Evolutionary conservation across 1,140 invertebrate genomes (phyloP).

Genomic region (Xylocopa sonorina): DNA sequence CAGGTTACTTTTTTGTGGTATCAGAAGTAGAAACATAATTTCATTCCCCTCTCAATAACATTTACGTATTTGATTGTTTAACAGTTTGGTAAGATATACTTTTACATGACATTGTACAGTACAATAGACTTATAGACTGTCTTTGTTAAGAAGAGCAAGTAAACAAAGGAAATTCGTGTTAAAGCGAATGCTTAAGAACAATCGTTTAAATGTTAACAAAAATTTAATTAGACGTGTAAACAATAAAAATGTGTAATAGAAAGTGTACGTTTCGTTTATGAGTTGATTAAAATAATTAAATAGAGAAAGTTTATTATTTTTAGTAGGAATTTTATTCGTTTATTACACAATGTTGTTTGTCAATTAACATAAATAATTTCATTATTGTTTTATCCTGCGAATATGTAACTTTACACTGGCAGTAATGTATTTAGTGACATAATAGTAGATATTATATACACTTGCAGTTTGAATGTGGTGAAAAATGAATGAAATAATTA

Average conservation of each 20-base stretch:
- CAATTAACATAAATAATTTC: conserved; percentile 9
- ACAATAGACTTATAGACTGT: background rate
- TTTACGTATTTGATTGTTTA: background rate
- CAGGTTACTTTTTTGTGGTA: background rate
- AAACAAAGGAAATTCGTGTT: conserved; percentile 4
- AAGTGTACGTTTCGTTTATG: background rate
- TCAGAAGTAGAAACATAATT: background rate
- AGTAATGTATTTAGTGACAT: conserved; percentile 10
- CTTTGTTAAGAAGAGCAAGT: background rate
- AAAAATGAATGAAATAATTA: background rate
- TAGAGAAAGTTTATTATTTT: too few species aligned
- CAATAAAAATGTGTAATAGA: background rate
- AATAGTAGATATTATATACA: background rate
- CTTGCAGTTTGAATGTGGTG: background rate
- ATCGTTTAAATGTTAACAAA: background rate
- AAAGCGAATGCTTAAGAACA: background rate
- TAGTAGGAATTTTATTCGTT: conserved; percentile 6
- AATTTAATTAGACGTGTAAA: background rate
- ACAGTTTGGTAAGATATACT: too few species aligned
- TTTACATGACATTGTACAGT: too few species aligned
- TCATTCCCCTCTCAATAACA: background rate
- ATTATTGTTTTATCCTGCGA: conserved; percentile 11
- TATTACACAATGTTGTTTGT: conserved; percentile 20
- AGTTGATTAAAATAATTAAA: conserved; percentile 24
- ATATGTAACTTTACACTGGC: conserved; percentile 3